These are phyloP conservation scores for Crypturellus tataupa DNA, from an alignment of 2,797 vertebrate genomes.

Conservation along the genomic window DNA sequence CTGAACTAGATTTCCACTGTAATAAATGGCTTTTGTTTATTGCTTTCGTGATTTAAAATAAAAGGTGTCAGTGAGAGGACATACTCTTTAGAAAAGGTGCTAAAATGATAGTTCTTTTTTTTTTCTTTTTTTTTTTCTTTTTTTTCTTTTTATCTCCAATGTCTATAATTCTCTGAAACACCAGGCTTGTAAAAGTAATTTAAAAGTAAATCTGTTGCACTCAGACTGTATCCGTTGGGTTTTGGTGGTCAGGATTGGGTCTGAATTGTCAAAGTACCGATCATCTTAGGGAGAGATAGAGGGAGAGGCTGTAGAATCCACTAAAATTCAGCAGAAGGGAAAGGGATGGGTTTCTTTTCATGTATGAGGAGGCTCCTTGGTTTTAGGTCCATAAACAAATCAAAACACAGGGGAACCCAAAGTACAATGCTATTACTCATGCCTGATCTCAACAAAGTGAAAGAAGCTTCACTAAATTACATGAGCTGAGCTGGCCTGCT, in stretches of 20 bases:
- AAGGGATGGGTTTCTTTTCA: background rate
- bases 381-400: background rate
- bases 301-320: background rate
- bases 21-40: background rate
- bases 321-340: background rate
- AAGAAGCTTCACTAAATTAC: background rate
- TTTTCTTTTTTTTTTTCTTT: no score
- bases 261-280: background rate
- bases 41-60: background rate
- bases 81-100: background rate
- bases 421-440: background rate
- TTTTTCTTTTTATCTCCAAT: background rate
- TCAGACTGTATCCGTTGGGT: background rate
- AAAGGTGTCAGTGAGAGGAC: background rate
- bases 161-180: background rate
- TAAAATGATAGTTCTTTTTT: background rate
- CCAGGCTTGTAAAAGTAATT: background rate
- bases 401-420: background rate
- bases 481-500: accelerated
- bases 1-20: background rate
- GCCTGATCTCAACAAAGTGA: background rate
- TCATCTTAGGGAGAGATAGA: background rate
- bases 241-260: background rate
- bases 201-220: background rate
- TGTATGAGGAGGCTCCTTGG: background rate